Evolutionary conservation across 2,797 vertebrate genomes (phyloP).

Genomic region (Peromyscus eremicus): DNA sequence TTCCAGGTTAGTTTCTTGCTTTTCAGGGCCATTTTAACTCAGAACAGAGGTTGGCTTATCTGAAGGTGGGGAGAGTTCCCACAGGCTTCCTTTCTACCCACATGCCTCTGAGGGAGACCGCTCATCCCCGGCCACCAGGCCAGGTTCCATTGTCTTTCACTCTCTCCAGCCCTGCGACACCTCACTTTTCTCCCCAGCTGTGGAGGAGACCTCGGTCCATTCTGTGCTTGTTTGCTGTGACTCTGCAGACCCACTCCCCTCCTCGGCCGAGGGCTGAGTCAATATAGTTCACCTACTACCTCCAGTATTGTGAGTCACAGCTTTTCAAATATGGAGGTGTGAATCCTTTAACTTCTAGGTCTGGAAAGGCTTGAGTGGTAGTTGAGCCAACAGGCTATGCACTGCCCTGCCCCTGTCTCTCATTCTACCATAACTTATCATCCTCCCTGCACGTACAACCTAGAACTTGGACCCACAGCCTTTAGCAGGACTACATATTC

Average conservation of each 20-base stretch:
- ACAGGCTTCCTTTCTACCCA: neutral
- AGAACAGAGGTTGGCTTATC: neutral
- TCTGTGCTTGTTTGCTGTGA: neutral
- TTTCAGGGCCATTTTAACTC: neutral
- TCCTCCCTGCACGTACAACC: neutral
- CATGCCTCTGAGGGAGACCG: neutral
- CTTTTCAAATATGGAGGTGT: constrained; percentile 80
- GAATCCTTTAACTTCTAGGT: constrained; percentile 85
- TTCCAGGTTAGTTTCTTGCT: neutral
- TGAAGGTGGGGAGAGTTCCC: neutral
- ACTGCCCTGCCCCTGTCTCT: neutral
- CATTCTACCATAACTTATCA: neutral
- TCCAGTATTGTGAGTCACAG: constrained; percentile 86
- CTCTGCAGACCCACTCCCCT: neutral
- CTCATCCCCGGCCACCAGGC: neutral
- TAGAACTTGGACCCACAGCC: neutral
- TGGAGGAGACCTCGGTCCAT: neutral
- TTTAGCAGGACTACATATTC: neutral
- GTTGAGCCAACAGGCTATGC: constrained; percentile 61
- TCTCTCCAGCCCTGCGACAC: neutral
- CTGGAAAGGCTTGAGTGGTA: constrained; percentile 82
- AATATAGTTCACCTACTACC: constrained; percentile 81
- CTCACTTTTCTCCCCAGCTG: neutral
- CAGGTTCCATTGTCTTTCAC: neutral
- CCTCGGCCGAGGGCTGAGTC: constrained; percentile 73